Evolutionary conservation across 2,797 vertebrate genomes (phyloP).

Genomic region (Peromyscus melanophrys): DNA sequence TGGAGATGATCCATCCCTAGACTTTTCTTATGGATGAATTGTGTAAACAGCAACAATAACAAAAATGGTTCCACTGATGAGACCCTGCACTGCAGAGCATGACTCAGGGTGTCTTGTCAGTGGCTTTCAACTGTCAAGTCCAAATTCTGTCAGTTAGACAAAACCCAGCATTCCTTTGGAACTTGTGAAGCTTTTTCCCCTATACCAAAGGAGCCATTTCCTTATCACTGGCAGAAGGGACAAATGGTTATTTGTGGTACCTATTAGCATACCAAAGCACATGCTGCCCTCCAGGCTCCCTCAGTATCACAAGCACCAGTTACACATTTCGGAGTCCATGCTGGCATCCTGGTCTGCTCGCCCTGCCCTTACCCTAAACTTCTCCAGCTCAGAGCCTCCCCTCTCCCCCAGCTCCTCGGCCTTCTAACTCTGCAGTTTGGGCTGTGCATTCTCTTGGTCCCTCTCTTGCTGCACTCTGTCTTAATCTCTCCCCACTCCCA

Average conservation of each 20-base stretch:
- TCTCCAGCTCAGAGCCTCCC: not conserved
- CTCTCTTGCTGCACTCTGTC: not conserved
- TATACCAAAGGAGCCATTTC: not conserved
- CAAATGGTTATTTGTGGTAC: not conserved
- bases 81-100: not conserved
- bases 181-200: not conserved
- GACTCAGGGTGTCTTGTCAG: not conserved
- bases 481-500: not conserved
- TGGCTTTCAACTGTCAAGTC: not conserved
- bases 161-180: not conserved
- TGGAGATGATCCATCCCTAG: not conserved
- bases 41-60: not conserved
- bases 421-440: accelerated
- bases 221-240: not conserved
- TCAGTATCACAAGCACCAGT: not conserved
- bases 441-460: not conserved
- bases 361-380: not conserved
- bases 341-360: not conserved
- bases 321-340: not conserved
- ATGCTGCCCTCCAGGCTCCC: not conserved
- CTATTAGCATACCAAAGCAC: not conserved
- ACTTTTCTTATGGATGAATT: not conserved
- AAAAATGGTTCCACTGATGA: no score
- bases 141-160: not conserved
- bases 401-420: not conserved